Evolutionary conservation across 1,140 invertebrate species (phyloP), one percentile per base, ranked within the genome.

Genomic region (Aphis craccivora): DNA sequence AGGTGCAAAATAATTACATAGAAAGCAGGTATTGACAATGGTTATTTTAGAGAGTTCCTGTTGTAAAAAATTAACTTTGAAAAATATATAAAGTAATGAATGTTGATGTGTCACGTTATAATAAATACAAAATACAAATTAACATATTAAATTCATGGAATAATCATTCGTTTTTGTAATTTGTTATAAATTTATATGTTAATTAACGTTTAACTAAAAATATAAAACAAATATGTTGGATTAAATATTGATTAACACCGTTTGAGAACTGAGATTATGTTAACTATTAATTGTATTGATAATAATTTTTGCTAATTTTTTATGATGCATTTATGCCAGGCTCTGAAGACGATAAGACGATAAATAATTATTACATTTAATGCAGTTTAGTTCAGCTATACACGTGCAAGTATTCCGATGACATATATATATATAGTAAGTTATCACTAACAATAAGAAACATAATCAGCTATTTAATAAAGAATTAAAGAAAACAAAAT

Each of bases 1-100:
- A 89, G 87, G 87, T 89, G 87, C 8, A 53, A 89, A 89, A 89
- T 89, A 53, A 89, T 37, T 23, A 89, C 86, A 88, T 30, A 7
- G 48, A 51, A 51, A 51, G n/a, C 20, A 20, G 9, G n/a, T 89
- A 89, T 89, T 51, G 45, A 88, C 45, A 88, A 88, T 51, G n/a
- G 86, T 51, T 35, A 76, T 53, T 89, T 53, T 89, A 22, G 87
- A 53, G 87, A 89, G 45, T 89, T 89, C 87, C 87, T 89, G 87
- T 89, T 89, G 48, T 53, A 89, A 51, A 48, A 53, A 87, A 48
- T 87, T 45, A 87, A 43, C 40, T 43, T 25, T 45, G 22, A 43
- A 45, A 45, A 43, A 43, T 43, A 25, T 48, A 87, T 87, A 3
- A 87, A 86, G 40, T 45, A 86, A 86, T 45, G 30, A 83, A 30